Percentiles rank a stretch among this genome's conserved stretches.
These are phyloP conservation scores for Acleris sparsana DNA, from an alignment of 2,888 invertebrate species.

Conservation along the genomic window DNA sequence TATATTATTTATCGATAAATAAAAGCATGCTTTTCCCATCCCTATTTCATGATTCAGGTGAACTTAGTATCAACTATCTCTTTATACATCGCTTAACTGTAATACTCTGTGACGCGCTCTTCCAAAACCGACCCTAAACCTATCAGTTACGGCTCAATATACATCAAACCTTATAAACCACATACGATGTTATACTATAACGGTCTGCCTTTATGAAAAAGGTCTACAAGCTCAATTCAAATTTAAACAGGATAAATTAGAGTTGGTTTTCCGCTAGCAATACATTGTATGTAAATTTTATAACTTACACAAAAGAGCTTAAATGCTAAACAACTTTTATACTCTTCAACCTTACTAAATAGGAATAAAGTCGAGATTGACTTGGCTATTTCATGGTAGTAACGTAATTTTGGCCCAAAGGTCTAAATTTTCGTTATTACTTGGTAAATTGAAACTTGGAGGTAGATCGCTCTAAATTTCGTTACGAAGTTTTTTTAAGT, in stretches of 20 bases:
- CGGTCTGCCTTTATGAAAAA: slow-evolving; percentile 39
- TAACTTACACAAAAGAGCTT: background rate
- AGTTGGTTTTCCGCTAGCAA: background rate
- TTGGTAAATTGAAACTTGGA: slow-evolving; percentile 13
- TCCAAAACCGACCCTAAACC: slow-evolving; percentile 35
- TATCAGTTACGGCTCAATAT: slow-evolving; percentile 13
- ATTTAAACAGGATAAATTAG: background rate
- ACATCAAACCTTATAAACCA: background rate
- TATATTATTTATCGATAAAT: background rate
- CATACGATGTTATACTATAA: slow-evolving; percentile 35
- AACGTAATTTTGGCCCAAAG: background rate
- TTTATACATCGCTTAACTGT: slow-evolving; percentile 59
- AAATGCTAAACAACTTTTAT: too few species aligned
- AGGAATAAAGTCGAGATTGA: too few species aligned
- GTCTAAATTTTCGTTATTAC: slow-evolving; percentile 25
- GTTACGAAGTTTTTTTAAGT: slow-evolving; percentile 12
- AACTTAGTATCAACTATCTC: slow-evolving; percentile 66
- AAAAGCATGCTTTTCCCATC: slow-evolving; percentile 39
- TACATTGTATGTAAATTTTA: slow-evolving; percentile 17
- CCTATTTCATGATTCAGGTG: slow-evolving; percentile 53
- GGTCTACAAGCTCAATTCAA: slow-evolving; percentile 10
- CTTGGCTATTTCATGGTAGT: too few species aligned
- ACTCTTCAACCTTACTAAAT: too few species aligned
- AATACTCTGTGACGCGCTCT: slow-evolving; percentile 40
- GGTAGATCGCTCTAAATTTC: slow-evolving; percentile 21